These are phyloP conservation scores for Edolisoma coerulescens DNA, from an alignment of 2,113 vertebrate genomes.

Conservation along the genomic window DNA sequence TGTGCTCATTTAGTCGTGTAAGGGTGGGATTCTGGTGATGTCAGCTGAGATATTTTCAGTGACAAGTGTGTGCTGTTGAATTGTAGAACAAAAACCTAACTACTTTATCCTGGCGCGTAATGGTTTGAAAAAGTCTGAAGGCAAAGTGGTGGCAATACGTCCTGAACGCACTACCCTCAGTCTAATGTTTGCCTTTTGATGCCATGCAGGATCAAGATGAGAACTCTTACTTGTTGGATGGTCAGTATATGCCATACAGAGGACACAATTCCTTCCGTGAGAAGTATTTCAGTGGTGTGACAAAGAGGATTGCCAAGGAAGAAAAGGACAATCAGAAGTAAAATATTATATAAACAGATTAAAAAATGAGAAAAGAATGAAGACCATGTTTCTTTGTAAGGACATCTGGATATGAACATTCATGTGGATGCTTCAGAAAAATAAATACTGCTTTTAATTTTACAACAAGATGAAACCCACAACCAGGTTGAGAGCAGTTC, in stretches of 20 bases:
- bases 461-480: constrained; percentile 55
- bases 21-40: not conserved
- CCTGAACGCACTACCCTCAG: not conserved
- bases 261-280: constrained; percentile 97
- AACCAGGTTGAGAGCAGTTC: constrained; percentile 61
- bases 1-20: not conserved
- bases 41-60: not conserved
- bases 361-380: constrained; percentile 54
- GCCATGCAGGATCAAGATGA: constrained; percentile 79
- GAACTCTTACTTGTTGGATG: constrained; percentile 72
- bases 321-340: constrained; percentile 73
- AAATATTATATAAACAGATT: constrained; percentile 40
- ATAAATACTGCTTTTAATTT: constrained; percentile 61
- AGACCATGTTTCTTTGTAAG: constrained; percentile 35
- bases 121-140: not conserved
- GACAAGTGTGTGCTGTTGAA: not conserved
- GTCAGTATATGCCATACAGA: constrained; percentile 79
- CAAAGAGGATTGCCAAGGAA: constrained; percentile 84
- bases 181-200: constrained; percentile 40
- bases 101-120: not conserved
- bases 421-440: constrained; percentile 59
- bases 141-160: not conserved
- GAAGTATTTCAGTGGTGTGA: constrained; percentile 95
- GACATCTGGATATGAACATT: constrained; percentile 58
- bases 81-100: not conserved